Evolutionary conservation across 2,888 invertebrate species (phyloP), one percentile per base, ranked within the genome.

Genomic region (Plagodis pulveraria): DNA sequence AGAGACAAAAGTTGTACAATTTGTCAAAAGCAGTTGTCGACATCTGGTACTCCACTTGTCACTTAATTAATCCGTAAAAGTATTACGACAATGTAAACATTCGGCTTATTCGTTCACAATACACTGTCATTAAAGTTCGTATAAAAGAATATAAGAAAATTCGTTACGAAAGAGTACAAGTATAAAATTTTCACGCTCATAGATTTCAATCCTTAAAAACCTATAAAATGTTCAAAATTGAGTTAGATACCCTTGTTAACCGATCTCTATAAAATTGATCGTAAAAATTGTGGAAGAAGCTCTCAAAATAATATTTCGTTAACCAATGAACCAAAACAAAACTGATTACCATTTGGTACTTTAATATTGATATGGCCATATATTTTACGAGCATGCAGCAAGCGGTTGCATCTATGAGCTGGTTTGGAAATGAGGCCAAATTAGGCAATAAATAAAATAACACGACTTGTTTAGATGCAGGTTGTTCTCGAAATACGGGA

Each of bases 21-120:
- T 81, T 84, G 80, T 85, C 78, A 76, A 67, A 62, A 56, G 61
- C 60, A 56, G 65, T 66, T 66, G 74, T 71, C 74, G 67, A 73
- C 83, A 81, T 77, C 72, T 82, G 85, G 70, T 72, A 66, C 65
- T 72, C 56, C 71, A 70, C 74, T 77, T 76, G 77, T 71, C 72
- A 75, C 71, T 58, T 71, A 76, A 77, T 79, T 77, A 73, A 73
- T 71, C 65, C 56, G 55, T 40, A 36, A 58, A 60, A 58, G 42
- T 55, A 56, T 51, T 40, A 40, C n/a, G 34, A 9, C 35, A 53
- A 45, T 12, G 51, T 56, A 52, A 56, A 56, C 52, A 48, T 47
- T 55, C 33, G 35, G 38, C 9, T 35, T 49, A 8, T 38, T 38
- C 6, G 38, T 38, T 38, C n/a, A n/a, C n/a, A n/a, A n/a, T n/a